Conservation (phyloP, 2,888 invertebrate species). For the Orthosia cruda region DNA sequence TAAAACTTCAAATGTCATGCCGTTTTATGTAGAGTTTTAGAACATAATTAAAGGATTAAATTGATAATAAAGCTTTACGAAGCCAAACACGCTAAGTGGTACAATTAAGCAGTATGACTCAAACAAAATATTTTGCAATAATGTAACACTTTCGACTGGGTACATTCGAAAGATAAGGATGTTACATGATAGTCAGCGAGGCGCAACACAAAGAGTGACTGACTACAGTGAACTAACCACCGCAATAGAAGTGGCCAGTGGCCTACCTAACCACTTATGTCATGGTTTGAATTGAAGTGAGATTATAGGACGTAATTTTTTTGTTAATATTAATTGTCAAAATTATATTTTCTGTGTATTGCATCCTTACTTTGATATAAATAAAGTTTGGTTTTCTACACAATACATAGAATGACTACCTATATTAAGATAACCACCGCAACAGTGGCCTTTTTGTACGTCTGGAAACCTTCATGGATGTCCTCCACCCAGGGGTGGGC, state of each 20-base stretch:
- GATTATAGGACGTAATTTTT: slow-evolving; percentile 68
- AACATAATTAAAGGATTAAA: slow-evolving; percentile 29
- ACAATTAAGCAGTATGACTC: slow-evolving; percentile 66
- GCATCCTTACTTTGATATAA: not conserved
- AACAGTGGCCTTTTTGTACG: too few relatives aligned
- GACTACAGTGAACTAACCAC: slow-evolving; percentile 64
- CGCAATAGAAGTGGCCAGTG: slow-evolving; percentile 60
- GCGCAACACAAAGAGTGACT: slow-evolving; percentile 78
- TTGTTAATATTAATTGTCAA: slow-evolving; percentile 34
- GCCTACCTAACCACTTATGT: slow-evolving; percentile 76
- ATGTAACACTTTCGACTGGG: slow-evolving; percentile 82
- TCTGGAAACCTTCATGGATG: too few relatives aligned
- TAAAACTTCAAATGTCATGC: slow-evolving; percentile 2
- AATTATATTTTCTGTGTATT: slow-evolving; percentile 22
- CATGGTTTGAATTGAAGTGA: slow-evolving; percentile 78
- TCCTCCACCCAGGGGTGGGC: too few relatives aligned
- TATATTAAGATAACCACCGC: too few relatives aligned
- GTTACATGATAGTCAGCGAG: slow-evolving; percentile 85
- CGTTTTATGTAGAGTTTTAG: not conserved
- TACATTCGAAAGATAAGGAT: slow-evolving; percentile 75
- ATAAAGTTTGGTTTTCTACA: not conserved
- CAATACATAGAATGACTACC: too few relatives aligned
- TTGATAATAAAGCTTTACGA: slow-evolving; percentile 44
- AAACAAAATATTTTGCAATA: slow-evolving; percentile 78
- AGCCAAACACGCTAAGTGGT: slow-evolving; percentile 55